These are phyloP conservation scores for Agrochola macilenta DNA, from an alignment of 2,888 invertebrate species.

Conservation along the genomic window DNA sequence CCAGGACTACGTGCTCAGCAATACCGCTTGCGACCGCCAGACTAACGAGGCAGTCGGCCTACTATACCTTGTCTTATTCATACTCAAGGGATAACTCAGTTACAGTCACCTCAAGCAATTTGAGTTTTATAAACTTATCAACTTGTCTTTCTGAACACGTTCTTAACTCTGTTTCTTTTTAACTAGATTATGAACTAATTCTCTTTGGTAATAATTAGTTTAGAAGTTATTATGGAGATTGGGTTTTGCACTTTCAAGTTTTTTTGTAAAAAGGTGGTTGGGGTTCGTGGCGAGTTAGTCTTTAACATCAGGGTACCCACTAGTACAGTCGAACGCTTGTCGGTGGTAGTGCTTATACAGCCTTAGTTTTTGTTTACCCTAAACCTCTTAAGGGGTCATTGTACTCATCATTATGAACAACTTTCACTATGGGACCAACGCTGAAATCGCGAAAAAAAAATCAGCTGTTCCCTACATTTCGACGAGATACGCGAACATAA, in stretches of 20 bases:
- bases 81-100: slow-evolving; percentile 29
- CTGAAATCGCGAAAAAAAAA: no score
- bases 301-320: no score
- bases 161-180: slow-evolving; percentile 15
- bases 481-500: no score
- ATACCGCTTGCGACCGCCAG: not conserved
- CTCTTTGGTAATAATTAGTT: slow-evolving; percentile 47
- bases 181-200: slow-evolving; percentile 49
- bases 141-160: slow-evolving; percentile 40
- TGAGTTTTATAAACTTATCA: slow-evolving; percentile 38
- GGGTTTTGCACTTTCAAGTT: not conserved
- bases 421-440: no score
- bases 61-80: not conserved
- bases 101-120: slow-evolving; percentile 39
- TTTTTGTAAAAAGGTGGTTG: no score
- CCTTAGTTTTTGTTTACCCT: no score
- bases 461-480: no score
- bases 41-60: not conserved
- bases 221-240: slow-evolving; percentile 21
- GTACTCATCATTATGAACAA: no score
- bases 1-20: not conserved
- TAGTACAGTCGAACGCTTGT: no score
- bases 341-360: no score
- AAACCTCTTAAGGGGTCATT: no score
- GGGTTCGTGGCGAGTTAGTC: no score